A percentile compares a stretch with the other conserved stretches of the same genome.
Conservation (phyloP, 2,797 vertebrate genomes). For the Falco cherrug region DNA sequence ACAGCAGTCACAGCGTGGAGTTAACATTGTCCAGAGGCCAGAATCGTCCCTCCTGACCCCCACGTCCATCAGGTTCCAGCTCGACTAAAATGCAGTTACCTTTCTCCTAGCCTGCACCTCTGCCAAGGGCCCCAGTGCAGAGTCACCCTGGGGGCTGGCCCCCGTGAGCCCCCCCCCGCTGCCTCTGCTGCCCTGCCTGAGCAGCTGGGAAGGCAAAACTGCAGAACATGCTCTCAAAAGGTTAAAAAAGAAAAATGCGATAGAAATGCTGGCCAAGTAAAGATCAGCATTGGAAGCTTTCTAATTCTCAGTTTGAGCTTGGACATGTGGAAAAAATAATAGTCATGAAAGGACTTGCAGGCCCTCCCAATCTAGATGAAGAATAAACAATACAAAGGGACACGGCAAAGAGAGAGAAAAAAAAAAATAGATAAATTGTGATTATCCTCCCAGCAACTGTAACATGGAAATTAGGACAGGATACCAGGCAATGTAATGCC, state of each 20-base stretch:
- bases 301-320: slow-evolving; percentile 38
- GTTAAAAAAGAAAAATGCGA: slow-evolving; percentile 40
- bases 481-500: not conserved
- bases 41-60: not conserved
- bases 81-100: not conserved
- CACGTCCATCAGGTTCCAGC: not conserved
- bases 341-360: slow-evolving; percentile 19
- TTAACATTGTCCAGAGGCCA: not conserved
- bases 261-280: slow-evolving; percentile 18
- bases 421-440: not conserved
- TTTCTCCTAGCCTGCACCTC: not conserved
- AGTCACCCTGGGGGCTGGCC: not conserved
- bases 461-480: not conserved
- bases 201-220: not conserved
- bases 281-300: slow-evolving; percentile 16
- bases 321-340: slow-evolving; percentile 62
- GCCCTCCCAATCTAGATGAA: not conserved
- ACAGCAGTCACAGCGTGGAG: not conserved
- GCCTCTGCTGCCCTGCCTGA: not conserved
- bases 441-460: not conserved
- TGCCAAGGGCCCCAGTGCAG: not conserved
- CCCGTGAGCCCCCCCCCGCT: not conserved
- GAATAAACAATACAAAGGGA: not conserved
- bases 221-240: slow-evolving; percentile 16
- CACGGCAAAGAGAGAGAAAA: not conserved